Percentiles rank a stretch among this genome's conserved stretches.
Evolutionary conservation across 1,140 invertebrate genomes (phyloP).

Genomic region (Pseudomyrmex gracilis): DNA sequence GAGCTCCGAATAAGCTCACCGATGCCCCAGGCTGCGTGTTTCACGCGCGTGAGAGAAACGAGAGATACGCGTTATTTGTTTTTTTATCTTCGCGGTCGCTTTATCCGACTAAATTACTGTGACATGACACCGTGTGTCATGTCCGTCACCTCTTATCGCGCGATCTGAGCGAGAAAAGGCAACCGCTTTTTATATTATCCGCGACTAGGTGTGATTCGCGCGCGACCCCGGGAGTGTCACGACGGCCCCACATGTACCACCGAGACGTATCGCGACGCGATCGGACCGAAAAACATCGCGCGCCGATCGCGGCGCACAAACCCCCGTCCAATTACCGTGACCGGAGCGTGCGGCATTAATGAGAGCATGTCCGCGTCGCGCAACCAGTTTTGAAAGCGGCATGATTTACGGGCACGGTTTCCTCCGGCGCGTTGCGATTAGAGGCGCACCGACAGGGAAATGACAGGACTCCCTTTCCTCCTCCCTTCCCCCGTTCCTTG

Average conservation of each 20-base stretch:
- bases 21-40: not conserved
- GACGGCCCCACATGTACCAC: not conserved
- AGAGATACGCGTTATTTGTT: not conserved
- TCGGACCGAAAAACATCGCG: not conserved
- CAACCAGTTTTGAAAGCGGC: constrained; percentile 70
- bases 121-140: not conserved
- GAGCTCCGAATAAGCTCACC: constrained; percentile 23
- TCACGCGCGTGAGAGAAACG: not conserved
- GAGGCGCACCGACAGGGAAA: constrained; percentile 52
- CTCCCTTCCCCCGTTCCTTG: not conserved
- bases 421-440: constrained; percentile 53
- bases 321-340: constrained; percentile 61
- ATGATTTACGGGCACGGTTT: constrained; percentile 62
- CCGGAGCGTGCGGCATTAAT: constrained; percentile 65
- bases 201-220: not conserved
- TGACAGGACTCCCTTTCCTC: constrained; percentile 16
- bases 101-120: not conserved
- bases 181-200: not conserved
- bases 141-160: not conserved
- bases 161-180: not conserved
- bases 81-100: not conserved
- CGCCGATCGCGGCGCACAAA: not conserved
- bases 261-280: constrained; percentile 21
- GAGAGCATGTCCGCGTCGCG: constrained; percentile 62
- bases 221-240: constrained; percentile 17